Evolutionary conservation across 1,140 invertebrate species (phyloP).

Genomic region (Vollenhovia emeryi): DNA sequence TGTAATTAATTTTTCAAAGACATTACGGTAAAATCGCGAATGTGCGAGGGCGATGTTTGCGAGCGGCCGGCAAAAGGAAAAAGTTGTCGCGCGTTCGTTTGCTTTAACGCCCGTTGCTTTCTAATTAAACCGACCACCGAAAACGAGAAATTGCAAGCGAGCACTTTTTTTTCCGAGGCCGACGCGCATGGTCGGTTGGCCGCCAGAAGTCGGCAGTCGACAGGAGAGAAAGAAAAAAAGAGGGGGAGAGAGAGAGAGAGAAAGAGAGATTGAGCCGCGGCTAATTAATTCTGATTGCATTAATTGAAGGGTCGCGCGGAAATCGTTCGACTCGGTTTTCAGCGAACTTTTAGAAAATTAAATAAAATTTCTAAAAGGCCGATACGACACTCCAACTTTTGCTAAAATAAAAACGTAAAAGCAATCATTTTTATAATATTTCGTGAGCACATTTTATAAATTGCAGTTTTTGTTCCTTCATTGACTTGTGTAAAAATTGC

Average conservation of each 20-base stretch:
- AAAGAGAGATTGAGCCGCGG: not conserved
- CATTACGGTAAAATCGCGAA: constrained; percentile 8
- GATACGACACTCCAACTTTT: not conserved
- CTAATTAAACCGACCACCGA: constrained; percentile 71
- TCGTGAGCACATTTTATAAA: not conserved
- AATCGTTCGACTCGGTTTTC: constrained; percentile 32
- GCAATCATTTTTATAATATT: not conserved
- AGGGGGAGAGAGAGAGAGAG: not conserved
- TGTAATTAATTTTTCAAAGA: constrained; percentile 57
- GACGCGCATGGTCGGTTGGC: not conserved
- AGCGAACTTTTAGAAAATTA: constrained; percentile 25
- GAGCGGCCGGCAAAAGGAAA: constrained; percentile 17
- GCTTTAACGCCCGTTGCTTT: constrained; percentile 72
- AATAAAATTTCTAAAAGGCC: not conserved
- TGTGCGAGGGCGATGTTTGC: constrained; percentile 5
- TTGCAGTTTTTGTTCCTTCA: not conserved
- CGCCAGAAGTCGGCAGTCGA: not conserved
- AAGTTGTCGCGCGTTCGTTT: constrained; percentile 63
- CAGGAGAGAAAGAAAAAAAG: not conserved
- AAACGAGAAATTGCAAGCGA: constrained; percentile 48
- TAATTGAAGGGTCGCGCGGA: constrained; percentile 48
- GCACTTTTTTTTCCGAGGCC: constrained; percentile 46
- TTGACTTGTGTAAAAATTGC: not conserved
- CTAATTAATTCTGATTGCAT: constrained; percentile 56
- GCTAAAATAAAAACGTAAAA: not conserved